Base-by-base conservation (phyloP, 2,888 invertebrate species). In the Lacanobia wlatinum region DNA sequence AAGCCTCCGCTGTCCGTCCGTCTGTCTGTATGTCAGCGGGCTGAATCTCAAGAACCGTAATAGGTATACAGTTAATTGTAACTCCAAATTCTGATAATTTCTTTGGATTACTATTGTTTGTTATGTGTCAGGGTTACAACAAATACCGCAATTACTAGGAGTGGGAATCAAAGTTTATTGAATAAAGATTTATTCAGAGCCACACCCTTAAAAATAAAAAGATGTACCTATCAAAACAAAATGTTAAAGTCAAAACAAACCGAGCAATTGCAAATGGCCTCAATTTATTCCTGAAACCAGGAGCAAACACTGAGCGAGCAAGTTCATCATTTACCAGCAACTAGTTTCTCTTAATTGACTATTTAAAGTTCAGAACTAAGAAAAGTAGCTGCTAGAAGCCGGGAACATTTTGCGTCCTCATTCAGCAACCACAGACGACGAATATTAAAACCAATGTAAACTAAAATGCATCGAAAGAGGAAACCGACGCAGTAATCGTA, bases 311-410 rank as follows among this genome's bases (percentile, higher is more conserved):
- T 67, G 66, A 77, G 78, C 66, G 78, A 77, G 78, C 63, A 82
- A 79, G 78, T 79, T 79, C 82, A 79, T 79, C 82, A 82, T 82
- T 79, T 67, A 79, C 78, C 66, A 82, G 66, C 78, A 77, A 79
- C 82, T 78, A 79, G 78, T 82, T 82, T 72, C 78, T 67, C 78
- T 77, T 79, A 79, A 79, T 79, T 79, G 78, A 79, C 82, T 79
- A 82, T 82, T 79, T 79, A 79, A 79, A 82, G 82, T 79, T 79
- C 78, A 56, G 48, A 77, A 77, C 78, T 79, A 67, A 79, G 78
- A 77, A 79, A 82, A 79, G 78, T 82, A 82, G 82, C 78, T 82
- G n/a, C 55, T 63, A 60, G 43, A 43, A 43, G 14, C 14, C 43
- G 14, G 43, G 52, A 82, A 79, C 78, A 79, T 77, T 79, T 72